A percentile compares a stretch with the other conserved stretches of the same genome.
Evolutionary conservation across 2,113 vertebrate species (phyloP).

Genomic region (Melanerpes aurifrons): DNA sequence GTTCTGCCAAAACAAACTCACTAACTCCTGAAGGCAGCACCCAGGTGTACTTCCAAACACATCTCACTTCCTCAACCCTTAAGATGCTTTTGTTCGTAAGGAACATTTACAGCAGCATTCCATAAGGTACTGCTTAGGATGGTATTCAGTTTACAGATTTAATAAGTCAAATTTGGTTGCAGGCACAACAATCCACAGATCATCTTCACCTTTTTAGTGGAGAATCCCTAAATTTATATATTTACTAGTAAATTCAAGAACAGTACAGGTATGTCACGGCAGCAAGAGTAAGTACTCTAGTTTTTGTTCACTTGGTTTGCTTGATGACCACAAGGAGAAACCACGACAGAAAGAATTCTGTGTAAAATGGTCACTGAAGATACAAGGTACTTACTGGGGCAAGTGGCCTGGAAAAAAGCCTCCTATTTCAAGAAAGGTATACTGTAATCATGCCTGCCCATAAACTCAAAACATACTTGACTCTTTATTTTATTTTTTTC

Average conservation of each 20-base stretch:
- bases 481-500: background rate
- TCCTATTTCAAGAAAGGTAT: background rate
- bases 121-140: background rate
- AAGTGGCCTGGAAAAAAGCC: background rate
- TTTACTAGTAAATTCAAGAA: background rate
- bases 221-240: background rate
- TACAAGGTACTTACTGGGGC: background rate
- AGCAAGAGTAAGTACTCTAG: background rate
- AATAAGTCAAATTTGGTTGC: background rate
- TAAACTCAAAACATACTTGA: background rate
- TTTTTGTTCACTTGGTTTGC: background rate
- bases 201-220: background rate
- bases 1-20: constrained; percentile 2
- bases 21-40: background rate
- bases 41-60: background rate
- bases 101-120: background rate
- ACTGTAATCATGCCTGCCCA: background rate
- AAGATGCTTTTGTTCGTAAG: background rate
- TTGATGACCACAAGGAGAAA: background rate
- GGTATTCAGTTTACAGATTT: background rate
- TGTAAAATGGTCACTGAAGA: background rate
- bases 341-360: background rate
- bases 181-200: background rate
- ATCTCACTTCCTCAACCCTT: background rate
- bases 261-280: background rate